These are phyloP conservation scores for Meleagris gallopavo DNA, from an alignment of 2,113 vertebrate species.

Conservation along the genomic window DNA sequence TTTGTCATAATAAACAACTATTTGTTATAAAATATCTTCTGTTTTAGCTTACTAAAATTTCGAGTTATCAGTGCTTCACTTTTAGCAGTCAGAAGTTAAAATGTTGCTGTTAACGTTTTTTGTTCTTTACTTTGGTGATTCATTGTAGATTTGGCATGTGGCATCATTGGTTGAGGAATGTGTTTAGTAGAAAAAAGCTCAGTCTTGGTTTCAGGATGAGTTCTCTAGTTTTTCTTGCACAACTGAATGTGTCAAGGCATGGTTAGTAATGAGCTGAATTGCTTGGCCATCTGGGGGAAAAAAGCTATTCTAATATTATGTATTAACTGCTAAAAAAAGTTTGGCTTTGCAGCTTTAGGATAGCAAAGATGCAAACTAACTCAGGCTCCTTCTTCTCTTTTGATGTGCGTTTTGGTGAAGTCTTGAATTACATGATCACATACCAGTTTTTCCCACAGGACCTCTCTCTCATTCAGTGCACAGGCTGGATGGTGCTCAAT, in stretches of 20 bases:
- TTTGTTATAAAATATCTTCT: background rate
- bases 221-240: background rate
- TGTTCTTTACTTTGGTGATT: background rate
- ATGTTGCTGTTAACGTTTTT: background rate
- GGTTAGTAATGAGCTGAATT: background rate
- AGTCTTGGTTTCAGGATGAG: background rate
- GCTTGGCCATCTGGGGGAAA: background rate
- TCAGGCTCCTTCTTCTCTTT: background rate
- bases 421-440: constrained; percentile 60
- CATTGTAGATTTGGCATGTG: background rate
- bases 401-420: constrained; percentile 16
- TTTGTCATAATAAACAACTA: background rate
- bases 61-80: background rate
- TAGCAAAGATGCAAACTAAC: background rate
- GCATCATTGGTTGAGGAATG: background rate
- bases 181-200: background rate
- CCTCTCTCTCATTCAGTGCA: constrained; percentile 67
- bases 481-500: constrained; percentile 73
- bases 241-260: background rate
- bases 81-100: background rate
- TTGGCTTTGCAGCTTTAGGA: background rate
- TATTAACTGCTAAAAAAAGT: background rate
- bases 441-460: constrained; percentile 68
- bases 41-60: background rate
- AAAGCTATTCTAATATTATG: background rate